Evolutionary conservation across 30 jellyfish, hydroid and myxozoan genomes (phyloP), one percentile per base, ranked within the genome.

Genomic region (Phacellophora camtschatica): DNA sequence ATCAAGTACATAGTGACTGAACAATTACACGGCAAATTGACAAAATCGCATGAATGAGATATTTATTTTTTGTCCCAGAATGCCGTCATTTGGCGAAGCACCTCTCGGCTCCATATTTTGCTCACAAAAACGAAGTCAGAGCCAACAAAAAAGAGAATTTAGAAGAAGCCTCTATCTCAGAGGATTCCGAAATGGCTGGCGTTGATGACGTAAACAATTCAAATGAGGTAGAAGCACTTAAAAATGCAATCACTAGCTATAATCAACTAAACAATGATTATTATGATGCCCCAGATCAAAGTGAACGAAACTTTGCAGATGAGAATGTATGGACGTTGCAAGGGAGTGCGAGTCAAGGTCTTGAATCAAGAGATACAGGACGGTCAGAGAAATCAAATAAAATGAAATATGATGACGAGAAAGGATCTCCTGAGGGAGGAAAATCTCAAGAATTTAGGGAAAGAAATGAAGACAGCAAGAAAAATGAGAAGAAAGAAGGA

Each of bases 221-320:
- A 41, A 77, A 63, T 5, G 90, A 78, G 22, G 53, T 78, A 8
- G 74, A 82, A 0, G 90, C 82, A 3, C 46, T 78, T 1, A 82
- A 61, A 53, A 78, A 24, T 16, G 90, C 64, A 16, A 53, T 78
- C 82, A 78, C 43, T 45, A 66, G 72, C 5, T 78, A 59, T 31
- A 59, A 78, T 35, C 82, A 62, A n/a, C 15, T 71, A 22, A 71
- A 45, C 12, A 71, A 48, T 18, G 71, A 71, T 20, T 71, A 49
- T 29, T 22, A 13, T 32, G 84, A 71, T 27, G 57, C 35, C 10
- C 24, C 72, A 9, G n/a, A 48, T 5, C 33, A 34, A 4, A 28
- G 53, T 1, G 48, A 37, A 8, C 56, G 30, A 5, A 55, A 31
- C 31, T 27, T 34, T 24, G 41, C 22, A 42, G 39, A 28, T n/a